Evolutionary conservation across 2,113 vertebrate genomes (phyloP).

Genomic region (Pica pica): DNA sequence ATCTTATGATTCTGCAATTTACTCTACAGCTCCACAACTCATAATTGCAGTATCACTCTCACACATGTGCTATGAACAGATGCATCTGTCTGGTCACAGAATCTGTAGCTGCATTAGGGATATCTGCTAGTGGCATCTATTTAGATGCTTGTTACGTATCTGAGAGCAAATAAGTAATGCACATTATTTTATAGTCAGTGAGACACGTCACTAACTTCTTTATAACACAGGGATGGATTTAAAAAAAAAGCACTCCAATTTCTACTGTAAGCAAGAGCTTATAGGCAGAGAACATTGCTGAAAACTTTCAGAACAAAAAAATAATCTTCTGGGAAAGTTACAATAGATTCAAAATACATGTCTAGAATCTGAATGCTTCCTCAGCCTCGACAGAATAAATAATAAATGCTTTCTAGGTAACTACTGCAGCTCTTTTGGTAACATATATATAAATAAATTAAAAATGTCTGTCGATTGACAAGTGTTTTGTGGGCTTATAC

Average conservation of each 20-base stretch:
- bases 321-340: constrained; percentile 33
- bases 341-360: background rate
- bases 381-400: constrained; percentile 20
- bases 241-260: background rate
- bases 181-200: background rate
- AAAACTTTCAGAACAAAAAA: constrained; percentile 18
- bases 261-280: background rate
- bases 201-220: background rate
- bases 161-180: background rate
- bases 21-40: background rate
- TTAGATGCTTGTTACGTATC: background rate
- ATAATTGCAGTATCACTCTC: background rate
- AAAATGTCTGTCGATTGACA: constrained; percentile 58
- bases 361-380: background rate
- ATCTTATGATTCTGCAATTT: background rate
- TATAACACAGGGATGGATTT: background rate
- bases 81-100: background rate
- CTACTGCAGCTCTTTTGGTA: constrained; percentile 39
- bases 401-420: constrained; percentile 57
- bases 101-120: background rate
- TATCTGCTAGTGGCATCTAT: background rate
- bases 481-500: constrained; percentile 78
- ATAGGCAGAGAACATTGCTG: background rate
- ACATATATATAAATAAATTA: constrained; percentile 64
- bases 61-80: background rate